Evolutionary conservation across 2,113 vertebrate genomes (phyloP).

Genomic region (Pleuronectes platessa): DNA sequence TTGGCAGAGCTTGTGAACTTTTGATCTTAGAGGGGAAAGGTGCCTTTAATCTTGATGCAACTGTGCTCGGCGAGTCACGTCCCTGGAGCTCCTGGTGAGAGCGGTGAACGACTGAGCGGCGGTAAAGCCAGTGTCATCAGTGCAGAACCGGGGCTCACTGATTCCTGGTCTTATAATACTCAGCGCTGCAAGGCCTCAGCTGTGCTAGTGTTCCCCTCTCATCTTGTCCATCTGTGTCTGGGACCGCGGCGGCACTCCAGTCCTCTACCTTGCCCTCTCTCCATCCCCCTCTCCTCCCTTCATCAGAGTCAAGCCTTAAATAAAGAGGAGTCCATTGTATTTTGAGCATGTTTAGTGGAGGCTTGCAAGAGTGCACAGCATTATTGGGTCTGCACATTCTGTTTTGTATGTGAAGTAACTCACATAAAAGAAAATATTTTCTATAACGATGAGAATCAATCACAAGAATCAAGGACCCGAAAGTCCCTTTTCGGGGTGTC

Average conservation of each 20-base stretch:
- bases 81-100: constrained; percentile 60
- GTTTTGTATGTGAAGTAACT: constrained; percentile 6
- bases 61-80: constrained; percentile 43
- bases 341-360: background rate
- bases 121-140: constrained; percentile 71
- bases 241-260: constrained; percentile 60
- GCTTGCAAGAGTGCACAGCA: background rate
- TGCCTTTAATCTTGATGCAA: constrained; percentile 71
- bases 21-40: constrained; percentile 57
- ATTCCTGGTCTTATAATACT: constrained; percentile 63
- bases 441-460: constrained; percentile 19
- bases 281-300: constrained; percentile 16
- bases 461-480: background rate
- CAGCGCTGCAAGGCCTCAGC: constrained; percentile 67
- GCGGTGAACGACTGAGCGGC: constrained; percentile 51
- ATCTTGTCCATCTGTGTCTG: constrained; percentile 76
- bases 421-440: background rate
- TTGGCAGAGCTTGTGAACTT: constrained; percentile 50
- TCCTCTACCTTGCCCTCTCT: constrained; percentile 42
- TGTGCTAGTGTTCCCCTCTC: constrained; percentile 67
- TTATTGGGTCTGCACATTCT: background rate
- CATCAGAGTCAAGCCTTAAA: constrained; percentile 25
- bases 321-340: constrained; percentile 15
- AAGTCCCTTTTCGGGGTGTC: constrained; percentile 23
- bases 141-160: constrained; percentile 54